Conservation (phyloP, 1,140 invertebrate species). For the Schlechtendalia chinensis region DNA sequence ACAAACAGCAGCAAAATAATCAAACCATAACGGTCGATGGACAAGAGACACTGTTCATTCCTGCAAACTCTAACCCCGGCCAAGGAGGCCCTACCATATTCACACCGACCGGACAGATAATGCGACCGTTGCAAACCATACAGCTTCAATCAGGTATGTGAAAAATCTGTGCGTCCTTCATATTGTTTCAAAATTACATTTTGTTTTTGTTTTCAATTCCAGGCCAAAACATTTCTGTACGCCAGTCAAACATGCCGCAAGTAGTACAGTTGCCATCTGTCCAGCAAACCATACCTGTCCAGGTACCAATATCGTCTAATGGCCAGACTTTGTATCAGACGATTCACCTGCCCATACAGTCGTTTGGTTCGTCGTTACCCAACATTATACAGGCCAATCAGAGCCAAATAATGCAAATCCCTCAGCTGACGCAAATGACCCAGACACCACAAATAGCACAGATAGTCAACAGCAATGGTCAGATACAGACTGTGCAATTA, state of each 20-base stretch:
- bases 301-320: constrained; percentile 85
- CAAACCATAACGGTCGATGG: constrained; percentile 90
- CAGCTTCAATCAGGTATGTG: constrained; percentile 57
- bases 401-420: constrained; percentile 69
- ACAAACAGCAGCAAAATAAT: constrained; percentile 56
- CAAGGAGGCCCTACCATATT: constrained; percentile 56
- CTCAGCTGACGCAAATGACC: constrained; percentile 60
- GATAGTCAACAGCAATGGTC: constrained; percentile 81
- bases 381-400: constrained; percentile 58
- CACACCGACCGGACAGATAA: constrained; percentile 65
- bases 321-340: constrained; percentile 93
- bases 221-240: constrained; percentile 66
- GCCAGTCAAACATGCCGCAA: constrained; percentile 62
- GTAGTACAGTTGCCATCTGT: constrained; percentile 71
- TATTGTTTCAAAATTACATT: constrained; percentile 51
- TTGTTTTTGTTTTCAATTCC: neutral
- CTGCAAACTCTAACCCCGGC: constrained; percentile 49
- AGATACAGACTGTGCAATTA: constrained; percentile 82
- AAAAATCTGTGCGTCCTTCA: constrained; percentile 51
- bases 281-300: constrained; percentile 82
- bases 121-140: constrained; percentile 59
- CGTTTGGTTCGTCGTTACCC: constrained; percentile 63
- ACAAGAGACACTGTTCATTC: constrained; percentile 79
- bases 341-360: constrained; percentile 84
- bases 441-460: constrained; percentile 73